Evolutionary conservation across 2,797 vertebrate species (phyloP).

Genomic region (Halcyon leucocephala): DNA sequence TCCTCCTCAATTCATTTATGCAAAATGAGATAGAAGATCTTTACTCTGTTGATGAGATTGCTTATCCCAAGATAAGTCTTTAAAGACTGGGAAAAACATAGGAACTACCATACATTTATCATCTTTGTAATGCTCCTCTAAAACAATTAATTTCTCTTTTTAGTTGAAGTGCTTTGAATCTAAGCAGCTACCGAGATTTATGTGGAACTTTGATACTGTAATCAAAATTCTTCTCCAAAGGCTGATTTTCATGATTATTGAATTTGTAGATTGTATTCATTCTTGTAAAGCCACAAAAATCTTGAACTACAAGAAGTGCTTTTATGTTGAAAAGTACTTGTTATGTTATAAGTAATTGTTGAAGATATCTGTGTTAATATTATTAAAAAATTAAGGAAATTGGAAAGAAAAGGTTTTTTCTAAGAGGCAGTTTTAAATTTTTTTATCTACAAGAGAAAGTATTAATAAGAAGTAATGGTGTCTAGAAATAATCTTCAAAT

Average conservation of each 20-base stretch:
- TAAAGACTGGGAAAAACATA: background rate
- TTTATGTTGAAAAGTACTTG: background rate
- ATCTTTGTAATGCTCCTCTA: background rate
- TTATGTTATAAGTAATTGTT: background rate
- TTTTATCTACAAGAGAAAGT: background rate
- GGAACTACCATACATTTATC: background rate
- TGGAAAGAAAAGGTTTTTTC: background rate
- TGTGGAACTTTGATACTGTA: background rate
- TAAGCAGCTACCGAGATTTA: background rate
- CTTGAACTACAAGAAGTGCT: background rate
- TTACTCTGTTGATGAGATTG: background rate
- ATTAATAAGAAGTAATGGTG: background rate
- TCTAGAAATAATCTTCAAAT: background rate
- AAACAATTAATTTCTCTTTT: background rate
- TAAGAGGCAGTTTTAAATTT: background rate
- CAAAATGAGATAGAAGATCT: background rate
- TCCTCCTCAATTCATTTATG: background rate
- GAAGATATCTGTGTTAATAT: background rate
- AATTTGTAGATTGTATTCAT: background rate
- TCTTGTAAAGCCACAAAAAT: background rate
- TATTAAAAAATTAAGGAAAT: background rate
- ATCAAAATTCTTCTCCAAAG: constrained; percentile 1
- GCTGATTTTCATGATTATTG: background rate
- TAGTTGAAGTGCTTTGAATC: background rate
- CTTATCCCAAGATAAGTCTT: background rate